These are phyloP conservation scores for Phalacrocorax aristotelis DNA, from an alignment of 2,113 vertebrate species.

Conservation along the genomic window DNA sequence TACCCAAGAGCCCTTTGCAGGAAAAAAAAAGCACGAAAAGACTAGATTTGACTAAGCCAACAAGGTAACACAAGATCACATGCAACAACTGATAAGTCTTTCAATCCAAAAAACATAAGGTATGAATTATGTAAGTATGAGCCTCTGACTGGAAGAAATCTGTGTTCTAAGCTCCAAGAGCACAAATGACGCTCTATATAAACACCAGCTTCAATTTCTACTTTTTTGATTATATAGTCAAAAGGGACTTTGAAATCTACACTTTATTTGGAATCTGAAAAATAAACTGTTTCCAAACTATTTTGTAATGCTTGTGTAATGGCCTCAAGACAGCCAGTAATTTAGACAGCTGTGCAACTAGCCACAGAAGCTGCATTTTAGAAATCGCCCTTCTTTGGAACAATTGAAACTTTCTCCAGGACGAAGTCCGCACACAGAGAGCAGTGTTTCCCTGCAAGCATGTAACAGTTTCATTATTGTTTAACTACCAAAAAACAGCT, in stretches of 20 bases:
- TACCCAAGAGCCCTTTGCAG: not conserved
- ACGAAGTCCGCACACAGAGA: conserved; percentile 61
- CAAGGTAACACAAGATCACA: not conserved
- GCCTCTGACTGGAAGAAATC: not conserved
- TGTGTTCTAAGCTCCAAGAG: not conserved
- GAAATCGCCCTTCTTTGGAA: conserved; percentile 19
- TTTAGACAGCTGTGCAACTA: conserved; percentile 58
- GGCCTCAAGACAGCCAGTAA: conserved; percentile 5
- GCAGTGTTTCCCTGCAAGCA: conserved; percentile 62
- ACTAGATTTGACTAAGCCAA: not conserved
- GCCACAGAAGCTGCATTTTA: conserved; percentile 59
- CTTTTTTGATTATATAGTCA: not conserved
- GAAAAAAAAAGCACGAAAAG: not conserved
- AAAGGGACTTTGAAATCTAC: not conserved
- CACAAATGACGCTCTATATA: not conserved
- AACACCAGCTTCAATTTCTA: not conserved
- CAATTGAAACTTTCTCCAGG: conserved; percentile 66
- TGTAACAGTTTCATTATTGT: conserved; percentile 68
- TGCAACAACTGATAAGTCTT: not conserved
- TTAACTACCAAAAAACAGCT: conserved; percentile 66
- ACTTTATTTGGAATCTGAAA: conserved; percentile 35
- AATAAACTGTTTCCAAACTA: conserved; percentile 67
- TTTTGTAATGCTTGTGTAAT: conserved; percentile 39
- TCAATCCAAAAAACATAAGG: not conserved
- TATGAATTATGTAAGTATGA: not conserved